These are phyloP conservation scores for Peromyscus aztecus DNA, from an alignment of 2,797 vertebrate species.

Conservation along the genomic window DNA sequence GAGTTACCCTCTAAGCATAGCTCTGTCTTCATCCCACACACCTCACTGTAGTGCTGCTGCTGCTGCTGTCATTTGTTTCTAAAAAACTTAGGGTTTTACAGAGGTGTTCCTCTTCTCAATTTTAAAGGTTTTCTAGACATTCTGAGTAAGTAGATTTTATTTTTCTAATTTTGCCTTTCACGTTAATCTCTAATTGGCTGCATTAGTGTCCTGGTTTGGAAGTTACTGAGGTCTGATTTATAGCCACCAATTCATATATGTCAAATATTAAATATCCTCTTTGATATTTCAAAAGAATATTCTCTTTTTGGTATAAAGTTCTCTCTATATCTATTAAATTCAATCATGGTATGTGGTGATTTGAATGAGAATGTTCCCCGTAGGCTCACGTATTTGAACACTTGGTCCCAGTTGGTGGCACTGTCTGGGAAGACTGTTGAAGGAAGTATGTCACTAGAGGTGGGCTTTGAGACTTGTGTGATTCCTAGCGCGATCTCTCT, in stretches of 20 bases:
- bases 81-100: constrained; percentile 23
- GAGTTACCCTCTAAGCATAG: not conserved
- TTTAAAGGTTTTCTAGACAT: not conserved
- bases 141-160: constrained; percentile 12
- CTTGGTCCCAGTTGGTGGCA: not conserved
- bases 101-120: not conserved
- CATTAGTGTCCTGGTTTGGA: not conserved
- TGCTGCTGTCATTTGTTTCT: not conserved
- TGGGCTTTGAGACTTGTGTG: not conserved
- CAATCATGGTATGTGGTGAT: not conserved
- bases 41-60: not conserved
- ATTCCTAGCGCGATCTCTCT: too few relatives aligned
- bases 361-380: not conserved
- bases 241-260: not conserved
- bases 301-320: constrained; percentile 55
- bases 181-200: constrained; percentile 48
- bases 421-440: not conserved
- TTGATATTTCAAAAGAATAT: constrained; percentile 51
- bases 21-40: constrained; percentile 4
- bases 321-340: constrained; percentile 36
- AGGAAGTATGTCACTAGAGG: not conserved
- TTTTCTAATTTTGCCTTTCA: not conserved
- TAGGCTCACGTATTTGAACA: not conserved
- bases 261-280: not conserved
- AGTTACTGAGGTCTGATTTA: constrained; percentile 49